Evolutionary conservation across 2,797 vertebrate species (phyloP), one percentile per base, ranked within the genome.

Genomic region (Squalus acanthias): DNA sequence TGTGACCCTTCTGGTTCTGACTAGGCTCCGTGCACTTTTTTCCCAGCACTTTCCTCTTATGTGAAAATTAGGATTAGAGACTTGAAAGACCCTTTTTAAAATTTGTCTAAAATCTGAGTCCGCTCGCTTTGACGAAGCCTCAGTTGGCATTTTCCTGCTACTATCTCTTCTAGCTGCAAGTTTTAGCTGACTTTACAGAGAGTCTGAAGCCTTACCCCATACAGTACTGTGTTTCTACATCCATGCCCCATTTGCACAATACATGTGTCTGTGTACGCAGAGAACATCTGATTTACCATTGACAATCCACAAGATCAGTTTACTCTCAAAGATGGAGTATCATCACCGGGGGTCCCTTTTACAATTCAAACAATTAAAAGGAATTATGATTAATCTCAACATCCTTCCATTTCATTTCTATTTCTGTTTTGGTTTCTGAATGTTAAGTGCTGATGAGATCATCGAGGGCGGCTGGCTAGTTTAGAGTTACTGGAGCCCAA

Each of bases 1-100:
- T 96, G 76, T 85, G 72, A 72, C 63, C 94, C 70, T 95, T 72
- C 70, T 95, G 94, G 69, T 60, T 74, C 94, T 57, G 70, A 24
- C 70, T 57, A n/a, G 69, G 50, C 29, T 95, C 24, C 69, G 33
- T 33, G 6, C 50, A 76, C 69, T 39, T 5, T 33, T 5, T 63
- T 82, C 29, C 29, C 72, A 74, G 72, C 72, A 74, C 9, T 76
- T 76, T 76, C 50, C 26, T 50, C 8, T 72, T 46, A 50, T 29
- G 70, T 57, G 69, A 95, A 74, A 95, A 74, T 95, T 95, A 95
- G 46, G 26, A 50, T 89, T 53, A 57, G 39, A 74, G 70, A 95
- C 4, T 74, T 33, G 17, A 95, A 74, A 95, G 70, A 76, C 46
- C 57, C 94, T 53, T 72, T 29, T 29, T 79, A 1, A 39, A 95